phyloP scores from a whole-genome alignment of 1,140 invertebrate species.

The Andrena cerasifolii region DNA sequence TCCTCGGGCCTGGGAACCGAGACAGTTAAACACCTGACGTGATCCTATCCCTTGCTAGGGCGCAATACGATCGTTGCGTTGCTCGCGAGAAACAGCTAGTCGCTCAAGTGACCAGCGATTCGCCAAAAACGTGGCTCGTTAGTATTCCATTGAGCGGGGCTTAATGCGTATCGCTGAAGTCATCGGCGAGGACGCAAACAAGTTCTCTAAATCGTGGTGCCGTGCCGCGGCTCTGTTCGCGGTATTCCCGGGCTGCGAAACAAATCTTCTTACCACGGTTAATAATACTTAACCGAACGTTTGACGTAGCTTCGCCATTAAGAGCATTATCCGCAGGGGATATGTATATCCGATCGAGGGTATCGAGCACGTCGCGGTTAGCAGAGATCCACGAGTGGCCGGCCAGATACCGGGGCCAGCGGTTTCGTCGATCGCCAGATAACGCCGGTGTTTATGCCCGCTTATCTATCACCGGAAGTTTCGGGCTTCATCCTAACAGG shows the following conservation, averaged over 20 bases:
- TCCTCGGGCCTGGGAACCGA: too few species aligned
- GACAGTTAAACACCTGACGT: too few species aligned
- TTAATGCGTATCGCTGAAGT: slow-evolving; percentile 33
- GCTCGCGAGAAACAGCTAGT: too few species aligned
- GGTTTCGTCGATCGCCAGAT: slow-evolving; percentile 5
- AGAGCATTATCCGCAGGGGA: slow-evolving; percentile 44
- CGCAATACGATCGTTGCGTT: too few species aligned
- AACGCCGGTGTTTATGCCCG: slow-evolving; percentile 9
- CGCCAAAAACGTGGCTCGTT: slow-evolving; percentile 27
- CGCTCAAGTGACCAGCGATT: not conserved
- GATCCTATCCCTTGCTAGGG: too few species aligned
- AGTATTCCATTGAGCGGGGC: slow-evolving; percentile 15
- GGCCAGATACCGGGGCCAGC: too few species aligned
- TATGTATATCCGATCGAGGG: slow-evolving; percentile 24
- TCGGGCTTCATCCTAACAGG: not conserved
- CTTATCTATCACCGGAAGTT: slow-evolving; percentile 12
- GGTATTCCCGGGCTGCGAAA: slow-evolving; percentile 19
- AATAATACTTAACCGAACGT: slow-evolving; percentile 43
- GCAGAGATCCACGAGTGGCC: not conserved
- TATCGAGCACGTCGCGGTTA: slow-evolving; percentile 17
- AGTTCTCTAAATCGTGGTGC: slow-evolving; percentile 32
- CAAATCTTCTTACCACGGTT: slow-evolving; percentile 49
- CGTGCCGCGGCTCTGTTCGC: not conserved
- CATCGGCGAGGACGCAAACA: slow-evolving; percentile 39
- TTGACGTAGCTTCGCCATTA: slow-evolving; percentile 48